phyloP scores from a whole-genome alignment of 2,113 vertebrate species.

The Aphelocoma coerulescens region DNA sequence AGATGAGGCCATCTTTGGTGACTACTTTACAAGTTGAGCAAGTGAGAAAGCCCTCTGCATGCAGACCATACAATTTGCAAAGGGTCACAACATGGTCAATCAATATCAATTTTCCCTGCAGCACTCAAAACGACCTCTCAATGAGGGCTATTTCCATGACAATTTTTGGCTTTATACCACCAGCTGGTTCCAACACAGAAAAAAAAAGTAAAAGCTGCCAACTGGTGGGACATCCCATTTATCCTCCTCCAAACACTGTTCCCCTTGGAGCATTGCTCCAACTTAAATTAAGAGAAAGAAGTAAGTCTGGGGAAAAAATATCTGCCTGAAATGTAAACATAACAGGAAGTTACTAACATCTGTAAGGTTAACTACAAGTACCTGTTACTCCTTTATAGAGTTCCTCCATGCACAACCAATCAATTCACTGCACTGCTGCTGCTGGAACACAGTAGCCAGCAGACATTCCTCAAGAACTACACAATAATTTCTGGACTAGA shows the following conservation, averaged over 20 bases:
- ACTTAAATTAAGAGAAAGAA: background rate
- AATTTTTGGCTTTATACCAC: background rate
- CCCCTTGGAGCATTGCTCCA: background rate
- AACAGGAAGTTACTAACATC: background rate
- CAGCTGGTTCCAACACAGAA: background rate
- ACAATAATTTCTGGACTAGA: background rate
- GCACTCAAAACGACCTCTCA: background rate
- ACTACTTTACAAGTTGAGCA: background rate
- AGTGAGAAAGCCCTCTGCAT: background rate
- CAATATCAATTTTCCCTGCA: constrained; percentile 22
- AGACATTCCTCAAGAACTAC: background rate
- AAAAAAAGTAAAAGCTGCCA: background rate
- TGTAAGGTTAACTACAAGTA: background rate
- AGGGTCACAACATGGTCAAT: constrained; percentile 18
- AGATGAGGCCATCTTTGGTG: background rate
- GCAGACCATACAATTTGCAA: background rate
- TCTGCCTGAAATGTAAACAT: background rate
- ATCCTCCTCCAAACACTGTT: background rate
- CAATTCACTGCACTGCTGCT: background rate
- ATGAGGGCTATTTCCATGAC: background rate
- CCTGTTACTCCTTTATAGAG: background rate
- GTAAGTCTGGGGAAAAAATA: background rate
- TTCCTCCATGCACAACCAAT: background rate
- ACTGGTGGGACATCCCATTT: background rate
- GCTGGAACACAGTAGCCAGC: background rate